phyloP scores from a whole-genome alignment of 2,113 vertebrate species.

The Onychostoma macrolepis region DNA sequence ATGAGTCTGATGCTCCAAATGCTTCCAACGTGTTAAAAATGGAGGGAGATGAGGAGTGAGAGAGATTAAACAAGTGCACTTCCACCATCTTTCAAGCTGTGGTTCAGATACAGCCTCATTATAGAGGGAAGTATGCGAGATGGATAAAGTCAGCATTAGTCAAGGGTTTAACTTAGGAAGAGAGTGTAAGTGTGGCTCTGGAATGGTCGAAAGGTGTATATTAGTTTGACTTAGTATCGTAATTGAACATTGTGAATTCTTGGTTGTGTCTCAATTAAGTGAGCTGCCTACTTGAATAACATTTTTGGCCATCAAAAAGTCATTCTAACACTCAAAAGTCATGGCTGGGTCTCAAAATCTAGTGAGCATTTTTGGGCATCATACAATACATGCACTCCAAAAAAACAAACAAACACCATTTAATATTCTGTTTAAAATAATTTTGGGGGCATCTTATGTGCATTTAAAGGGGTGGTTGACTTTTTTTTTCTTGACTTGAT shows the following conservation, averaged over 20 bases:
- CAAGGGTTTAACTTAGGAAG: neutral
- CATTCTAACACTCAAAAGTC: neutral
- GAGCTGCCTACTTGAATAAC: neutral
- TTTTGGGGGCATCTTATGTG: too few relatives aligned
- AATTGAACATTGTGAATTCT: neutral
- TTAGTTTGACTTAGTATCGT: neutral
- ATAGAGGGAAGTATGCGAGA: conserved; percentile 15
- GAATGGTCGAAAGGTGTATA: neutral
- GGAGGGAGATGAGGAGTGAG: conserved; percentile 21
- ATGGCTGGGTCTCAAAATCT: neutral
- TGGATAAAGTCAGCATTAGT: neutral
- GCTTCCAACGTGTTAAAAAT: conserved; percentile 25
- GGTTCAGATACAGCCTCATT: conserved; percentile 55
- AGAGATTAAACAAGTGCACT: conserved; percentile 54
- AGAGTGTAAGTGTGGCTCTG: neutral
- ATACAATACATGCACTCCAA: too few relatives aligned
- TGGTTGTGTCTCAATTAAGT: neutral
- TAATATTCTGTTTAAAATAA: too few relatives aligned
- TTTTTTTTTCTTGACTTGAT: too few relatives aligned
- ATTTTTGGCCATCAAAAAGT: neutral
- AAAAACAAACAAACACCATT: too few relatives aligned
- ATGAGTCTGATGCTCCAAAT: conserved; percentile 55
- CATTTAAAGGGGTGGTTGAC: too few relatives aligned
- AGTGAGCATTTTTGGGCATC: neutral
- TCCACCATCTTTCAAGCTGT: conserved; percentile 41